phyloP scores from a whole-genome alignment of 2,113 vertebrate species.

The Pangasianodon hypophthalmus region DNA sequence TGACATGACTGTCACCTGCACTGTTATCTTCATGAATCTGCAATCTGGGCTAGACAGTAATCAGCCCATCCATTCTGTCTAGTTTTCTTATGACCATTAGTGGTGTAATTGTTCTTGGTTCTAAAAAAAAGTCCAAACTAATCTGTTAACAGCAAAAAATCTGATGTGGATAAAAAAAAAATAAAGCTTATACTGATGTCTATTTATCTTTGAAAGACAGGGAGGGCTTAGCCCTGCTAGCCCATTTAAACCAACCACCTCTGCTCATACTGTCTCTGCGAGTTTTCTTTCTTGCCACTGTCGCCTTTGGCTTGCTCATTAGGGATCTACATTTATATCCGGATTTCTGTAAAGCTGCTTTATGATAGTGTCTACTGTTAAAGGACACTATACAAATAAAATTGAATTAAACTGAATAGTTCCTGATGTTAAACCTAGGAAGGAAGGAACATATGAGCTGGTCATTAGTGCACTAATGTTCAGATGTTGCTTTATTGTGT shows the following conservation, averaged over 20 bases:
- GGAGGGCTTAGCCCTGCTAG: not conserved
- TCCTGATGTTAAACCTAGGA: not conserved
- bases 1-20: not conserved
- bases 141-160: not conserved
- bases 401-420: not conserved
- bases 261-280: not conserved
- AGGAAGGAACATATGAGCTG: slow-evolving; percentile 2
- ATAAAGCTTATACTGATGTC: not conserved
- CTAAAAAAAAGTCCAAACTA: too few relatives aligned
- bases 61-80: not conserved
- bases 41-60: not conserved
- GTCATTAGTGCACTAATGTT: slow-evolving; percentile 27
- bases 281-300: not conserved
- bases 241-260: not conserved
- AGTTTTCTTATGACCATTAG: not conserved
- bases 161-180: not conserved
- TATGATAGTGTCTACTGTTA: not conserved
- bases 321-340: not conserved
- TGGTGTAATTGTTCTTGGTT: too few relatives aligned
- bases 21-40: not conserved
- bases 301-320: not conserved
- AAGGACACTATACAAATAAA: not conserved
- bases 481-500: slow-evolving; percentile 40
- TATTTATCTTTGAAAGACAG: not conserved
- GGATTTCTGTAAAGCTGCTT: not conserved